Percentiles rank a stretch among this genome's conserved stretches.
Evolutionary conservation across 1,140 invertebrate genomes (phyloP).

Genomic region (Cotesia glomerata): DNA sequence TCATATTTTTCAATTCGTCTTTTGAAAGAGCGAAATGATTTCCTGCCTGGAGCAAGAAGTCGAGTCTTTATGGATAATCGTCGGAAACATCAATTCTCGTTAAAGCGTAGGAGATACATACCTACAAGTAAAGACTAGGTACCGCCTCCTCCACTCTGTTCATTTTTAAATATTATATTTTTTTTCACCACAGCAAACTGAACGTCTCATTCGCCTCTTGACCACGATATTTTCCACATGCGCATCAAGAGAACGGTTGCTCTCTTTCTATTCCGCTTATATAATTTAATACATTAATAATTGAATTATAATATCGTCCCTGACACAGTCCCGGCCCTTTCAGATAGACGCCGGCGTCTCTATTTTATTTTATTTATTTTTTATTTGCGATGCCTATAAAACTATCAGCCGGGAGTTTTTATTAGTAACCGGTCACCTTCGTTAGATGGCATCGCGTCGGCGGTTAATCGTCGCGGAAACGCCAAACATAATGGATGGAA

Average conservation of each 20-base stretch:
- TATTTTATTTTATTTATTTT: background rate
- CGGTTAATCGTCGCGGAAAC: slow-evolving; percentile 10
- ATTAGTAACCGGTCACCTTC: slow-evolving; percentile 6
- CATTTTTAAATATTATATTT: background rate
- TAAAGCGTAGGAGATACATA: slow-evolving; percentile 37
- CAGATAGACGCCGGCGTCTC: slow-evolving; percentile 13
- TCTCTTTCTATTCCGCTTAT: background rate
- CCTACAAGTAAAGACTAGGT: background rate
- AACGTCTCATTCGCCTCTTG: too few species aligned
- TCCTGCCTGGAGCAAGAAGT: slow-evolving; percentile 30
- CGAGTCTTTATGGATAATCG: slow-evolving; percentile 35
- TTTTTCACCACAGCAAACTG: background rate
- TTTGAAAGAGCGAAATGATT: slow-evolving; percentile 24
- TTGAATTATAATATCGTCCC: slow-evolving; percentile 16
- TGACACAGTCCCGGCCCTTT: slow-evolving; percentile 21
- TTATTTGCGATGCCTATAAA: background rate
- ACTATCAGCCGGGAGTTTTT: background rate
- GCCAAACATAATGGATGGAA: background rate
- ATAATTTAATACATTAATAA: background rate
- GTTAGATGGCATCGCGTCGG: background rate
- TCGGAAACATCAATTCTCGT: slow-evolving; percentile 41
- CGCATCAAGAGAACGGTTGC: too few species aligned
- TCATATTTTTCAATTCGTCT: background rate
- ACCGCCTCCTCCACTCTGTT: background rate
- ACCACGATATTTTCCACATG: background rate